Conservation (phyloP, 1,140 invertebrate genomes). For the Oncopodura yosiiana region DNA sequence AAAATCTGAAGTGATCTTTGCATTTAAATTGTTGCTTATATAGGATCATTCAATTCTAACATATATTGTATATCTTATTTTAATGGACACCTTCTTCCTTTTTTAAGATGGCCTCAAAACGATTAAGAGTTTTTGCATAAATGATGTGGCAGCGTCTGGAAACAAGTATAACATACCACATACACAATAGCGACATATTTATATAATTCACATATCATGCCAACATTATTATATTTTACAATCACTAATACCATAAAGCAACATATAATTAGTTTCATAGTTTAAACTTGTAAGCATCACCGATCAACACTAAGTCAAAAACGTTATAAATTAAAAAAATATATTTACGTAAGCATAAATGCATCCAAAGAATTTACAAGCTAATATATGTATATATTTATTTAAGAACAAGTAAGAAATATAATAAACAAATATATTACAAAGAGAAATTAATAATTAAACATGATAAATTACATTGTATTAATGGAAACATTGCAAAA, state of each 20-base stretch:
- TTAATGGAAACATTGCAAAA: too few relatives aligned
- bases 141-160: constrained; percentile 37
- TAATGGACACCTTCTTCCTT: constrained; percentile 6
- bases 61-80: not conserved
- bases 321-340: not conserved
- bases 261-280: constrained; percentile 6
- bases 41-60: not conserved
- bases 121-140: constrained; percentile 41
- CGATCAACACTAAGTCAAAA: not conserved
- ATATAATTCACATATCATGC: not conserved
- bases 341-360: too few relatives aligned
- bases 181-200: not conserved
- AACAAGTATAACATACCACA: constrained; percentile 21
- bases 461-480: too few relatives aligned
- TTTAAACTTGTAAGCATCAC: constrained; percentile 14
- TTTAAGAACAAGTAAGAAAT: too few relatives aligned
- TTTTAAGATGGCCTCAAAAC: constrained; percentile 37
- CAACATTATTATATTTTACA: too few relatives aligned
- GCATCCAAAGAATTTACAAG: too few relatives aligned
- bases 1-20: constrained; percentile 3
- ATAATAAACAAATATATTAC: too few relatives aligned
- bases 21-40: not conserved
- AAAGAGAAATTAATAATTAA: too few relatives aligned
- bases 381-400: too few relatives aligned
- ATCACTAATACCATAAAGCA: too few relatives aligned